Evolutionary conservation across 2,113 vertebrate genomes (phyloP), one percentile per base, ranked within the genome.

Genomic region (Galbula dea): DNA sequence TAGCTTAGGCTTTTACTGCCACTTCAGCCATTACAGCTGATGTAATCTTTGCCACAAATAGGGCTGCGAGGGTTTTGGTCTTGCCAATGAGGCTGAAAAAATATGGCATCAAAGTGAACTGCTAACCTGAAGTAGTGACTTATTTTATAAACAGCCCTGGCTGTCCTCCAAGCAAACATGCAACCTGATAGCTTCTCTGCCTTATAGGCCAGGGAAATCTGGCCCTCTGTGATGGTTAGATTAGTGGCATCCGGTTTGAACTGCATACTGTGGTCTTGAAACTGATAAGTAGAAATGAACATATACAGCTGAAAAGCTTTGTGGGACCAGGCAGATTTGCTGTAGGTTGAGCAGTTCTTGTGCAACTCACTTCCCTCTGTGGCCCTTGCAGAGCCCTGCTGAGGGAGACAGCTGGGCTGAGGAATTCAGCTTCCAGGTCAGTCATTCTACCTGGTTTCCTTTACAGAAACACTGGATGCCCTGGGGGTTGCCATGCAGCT

Each of bases 401-500:
- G n/a, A 52, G 65, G 18, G 29, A 1, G 3, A 34, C n/a, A 85
- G 81, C 52, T 61, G 71, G 29, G 19, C 41, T 72, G 71, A 27
- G 23, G n/a, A 37, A 21, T 29, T 89, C 54, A 83, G 66, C 54
- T 82, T 75, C 22, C 27, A 45, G 32, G 41, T 68, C 39, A 76
- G 36, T 83, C 61, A 78, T 41, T 9, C 41, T 52, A 21, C 63
- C 21, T 20, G 5, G 27, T 18, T 39, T 92, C 55, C 30, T 63
- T 89, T 90, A 43, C 89, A 98, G 98, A 98, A 83, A 96, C 94
- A 3, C 11, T 98, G 90, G 95, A 95, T 68, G 88, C 96, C 88
- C 89, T 98, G 88, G 96, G 54, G 13, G 55, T 95, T 62, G 98
- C 98, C 89, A 97, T 98, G 96, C 97, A 98, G 74, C 86, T 96